These are phyloP conservation scores for Scleropages formosus DNA, from an alignment of 2,797 vertebrate species.

Conservation along the genomic window DNA sequence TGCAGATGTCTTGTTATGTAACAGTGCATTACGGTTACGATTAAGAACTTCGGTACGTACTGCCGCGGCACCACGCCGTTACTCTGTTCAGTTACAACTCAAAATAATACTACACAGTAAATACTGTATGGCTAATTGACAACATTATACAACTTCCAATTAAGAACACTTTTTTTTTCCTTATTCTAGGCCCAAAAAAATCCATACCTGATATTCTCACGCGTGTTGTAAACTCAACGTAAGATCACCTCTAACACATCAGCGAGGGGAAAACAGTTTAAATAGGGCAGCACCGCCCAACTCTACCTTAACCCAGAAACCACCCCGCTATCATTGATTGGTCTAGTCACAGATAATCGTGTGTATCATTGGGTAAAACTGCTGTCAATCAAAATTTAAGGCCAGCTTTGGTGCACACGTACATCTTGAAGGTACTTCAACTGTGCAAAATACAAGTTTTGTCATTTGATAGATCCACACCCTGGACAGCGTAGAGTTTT, in stretches of 20 bases:
- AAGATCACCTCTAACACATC: slow-evolving; percentile 41
- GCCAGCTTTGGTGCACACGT: no score
- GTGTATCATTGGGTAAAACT: background rate
- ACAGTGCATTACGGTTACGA: no score
- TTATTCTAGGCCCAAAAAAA: background rate
- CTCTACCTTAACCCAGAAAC: slow-evolving; percentile 41
- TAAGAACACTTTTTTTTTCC: background rate
- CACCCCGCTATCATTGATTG: slow-evolving; percentile 50
- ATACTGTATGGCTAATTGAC: background rate
- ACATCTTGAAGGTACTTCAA: no score
- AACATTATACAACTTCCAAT: background rate
- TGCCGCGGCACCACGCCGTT: no score
- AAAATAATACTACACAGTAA: background rate
- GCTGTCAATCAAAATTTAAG: background rate
- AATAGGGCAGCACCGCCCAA: slow-evolving; percentile 63
- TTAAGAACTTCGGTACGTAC: background rate
- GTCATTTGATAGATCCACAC: no score
- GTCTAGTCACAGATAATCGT: slow-evolving; percentile 28
- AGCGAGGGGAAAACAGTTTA: slow-evolving; percentile 52
- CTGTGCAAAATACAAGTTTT: no score
- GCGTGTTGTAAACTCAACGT: background rate
- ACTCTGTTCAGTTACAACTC: background rate
- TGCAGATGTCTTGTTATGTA: no score
- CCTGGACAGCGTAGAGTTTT: no score
- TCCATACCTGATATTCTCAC: background rate